These are phyloP conservation scores for Cotesia typhae DNA, from an alignment of 1,140 invertebrate genomes.

Conservation along the genomic window DNA sequence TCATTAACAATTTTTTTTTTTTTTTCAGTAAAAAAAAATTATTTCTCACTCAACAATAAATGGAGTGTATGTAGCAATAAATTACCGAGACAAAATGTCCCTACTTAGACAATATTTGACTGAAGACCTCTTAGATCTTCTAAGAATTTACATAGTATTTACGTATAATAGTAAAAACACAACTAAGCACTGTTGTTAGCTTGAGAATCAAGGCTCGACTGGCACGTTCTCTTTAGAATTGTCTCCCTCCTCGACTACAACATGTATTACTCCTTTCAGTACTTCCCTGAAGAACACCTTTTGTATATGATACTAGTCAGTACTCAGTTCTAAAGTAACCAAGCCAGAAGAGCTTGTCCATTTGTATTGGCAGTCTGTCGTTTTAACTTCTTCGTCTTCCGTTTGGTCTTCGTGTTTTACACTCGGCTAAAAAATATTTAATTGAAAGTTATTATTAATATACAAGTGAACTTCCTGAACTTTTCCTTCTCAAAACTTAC, in stretches of 20 bases:
- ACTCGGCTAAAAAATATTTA: slow-evolving; percentile 6
- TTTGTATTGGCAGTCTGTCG: slow-evolving; percentile 42
- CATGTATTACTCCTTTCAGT: slow-evolving; percentile 3
- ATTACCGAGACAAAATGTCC: not conserved
- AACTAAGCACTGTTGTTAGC: slow-evolving; percentile 27
- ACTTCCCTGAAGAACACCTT: slow-evolving; percentile 5
- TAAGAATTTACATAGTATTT: not conserved
- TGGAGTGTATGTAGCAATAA: not conserved
- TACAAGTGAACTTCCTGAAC: too few relatives aligned
- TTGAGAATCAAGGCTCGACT: slow-evolving; percentile 40
- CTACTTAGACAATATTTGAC: not conserved
- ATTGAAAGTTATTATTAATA: too few relatives aligned
- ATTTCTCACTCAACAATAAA: not conserved
- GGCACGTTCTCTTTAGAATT: slow-evolving; percentile 32
- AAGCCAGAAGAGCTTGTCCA: slow-evolving; percentile 4
- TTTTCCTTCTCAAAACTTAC: not conserved
- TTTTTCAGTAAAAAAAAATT: not conserved
- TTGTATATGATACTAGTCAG: slow-evolving; percentile 1
- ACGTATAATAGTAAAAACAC: slow-evolving; percentile 11
- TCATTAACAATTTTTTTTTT: not conserved
- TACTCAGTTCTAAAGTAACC: slow-evolving; percentile 10
- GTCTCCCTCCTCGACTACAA: slow-evolving; percentile 12
- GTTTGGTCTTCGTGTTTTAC: slow-evolving; percentile 34
- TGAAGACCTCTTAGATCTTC: not conserved
- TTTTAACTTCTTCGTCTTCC: slow-evolving; percentile 47